These are phyloP conservation scores for Linepithema humile DNA, from an alignment of 1,140 invertebrate genomes.

Conservation along the genomic window DNA sequence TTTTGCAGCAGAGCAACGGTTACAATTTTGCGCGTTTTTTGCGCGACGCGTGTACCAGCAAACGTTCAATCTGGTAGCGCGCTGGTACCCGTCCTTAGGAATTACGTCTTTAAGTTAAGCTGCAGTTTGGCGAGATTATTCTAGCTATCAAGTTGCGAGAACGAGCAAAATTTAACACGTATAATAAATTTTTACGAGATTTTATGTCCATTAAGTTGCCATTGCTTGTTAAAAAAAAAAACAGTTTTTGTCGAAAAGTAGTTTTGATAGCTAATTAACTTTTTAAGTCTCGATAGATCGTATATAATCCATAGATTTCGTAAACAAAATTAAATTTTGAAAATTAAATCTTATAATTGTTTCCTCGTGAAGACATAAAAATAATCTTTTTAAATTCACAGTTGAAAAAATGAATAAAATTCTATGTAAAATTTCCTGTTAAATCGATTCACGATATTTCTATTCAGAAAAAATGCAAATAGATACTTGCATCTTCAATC, in stretches of 20 bases:
- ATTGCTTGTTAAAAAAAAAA: neutral
- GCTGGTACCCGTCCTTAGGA: neutral
- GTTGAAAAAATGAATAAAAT: too few relatives aligned
- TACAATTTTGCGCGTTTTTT: slow-evolving; percentile 19
- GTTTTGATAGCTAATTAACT: neutral
- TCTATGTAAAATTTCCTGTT: too few relatives aligned
- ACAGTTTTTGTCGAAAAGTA: neutral
- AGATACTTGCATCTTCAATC: too few relatives aligned
- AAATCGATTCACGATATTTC: too few relatives aligned
- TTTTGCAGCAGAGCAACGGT: neutral
- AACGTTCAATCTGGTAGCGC: slow-evolving; percentile 3
- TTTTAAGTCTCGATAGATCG: too few relatives aligned
- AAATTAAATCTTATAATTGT: too few relatives aligned
- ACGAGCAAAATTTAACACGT: neutral
- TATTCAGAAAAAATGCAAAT: too few relatives aligned
- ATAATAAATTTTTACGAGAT: neutral
- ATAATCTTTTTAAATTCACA: too few relatives aligned
- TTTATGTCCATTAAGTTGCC: neutral
- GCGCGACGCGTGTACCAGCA: neutral
- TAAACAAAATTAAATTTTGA: too few relatives aligned
- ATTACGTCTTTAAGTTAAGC: neutral
- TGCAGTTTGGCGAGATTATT: neutral
- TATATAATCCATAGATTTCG: too few relatives aligned
- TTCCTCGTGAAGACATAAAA: too few relatives aligned
- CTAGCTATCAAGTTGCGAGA: neutral